These are phyloP conservation scores for Macrobrachium rosenbergii DNA, from an alignment of 1,140 invertebrate species.

Conservation along the genomic window DNA sequence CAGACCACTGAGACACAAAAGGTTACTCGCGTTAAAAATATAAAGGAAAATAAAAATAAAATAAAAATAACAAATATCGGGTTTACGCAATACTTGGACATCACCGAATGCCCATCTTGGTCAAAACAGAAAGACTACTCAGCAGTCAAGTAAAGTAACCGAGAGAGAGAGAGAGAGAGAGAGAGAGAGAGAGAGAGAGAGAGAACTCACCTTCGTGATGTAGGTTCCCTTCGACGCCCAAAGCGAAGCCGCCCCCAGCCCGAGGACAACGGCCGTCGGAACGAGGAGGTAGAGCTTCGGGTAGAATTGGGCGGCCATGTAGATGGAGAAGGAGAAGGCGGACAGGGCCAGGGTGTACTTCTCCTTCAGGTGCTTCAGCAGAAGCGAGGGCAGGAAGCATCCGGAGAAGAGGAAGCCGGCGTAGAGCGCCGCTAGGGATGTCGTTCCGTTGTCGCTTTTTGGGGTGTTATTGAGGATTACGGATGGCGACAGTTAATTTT, in stretches of 20 bases:
- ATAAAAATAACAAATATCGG: no score
- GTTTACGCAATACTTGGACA: no score
- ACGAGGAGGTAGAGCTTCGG: constrained; percentile 90
- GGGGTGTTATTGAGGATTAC: no score
- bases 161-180: no score
- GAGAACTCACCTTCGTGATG: constrained; percentile 79
- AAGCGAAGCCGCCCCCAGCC: constrained; percentile 92
- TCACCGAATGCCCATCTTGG: no score
- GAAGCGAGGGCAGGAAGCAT: constrained; percentile 90
- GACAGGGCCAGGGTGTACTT: constrained; percentile 95
- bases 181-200: no score
- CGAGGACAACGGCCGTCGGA: constrained; percentile 86
- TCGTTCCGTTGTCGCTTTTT: background rate
- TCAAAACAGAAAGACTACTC: no score
- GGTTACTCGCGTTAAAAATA: no score
- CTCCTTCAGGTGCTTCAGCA: constrained; percentile 90
- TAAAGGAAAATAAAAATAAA: no score
- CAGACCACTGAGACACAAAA: no score
- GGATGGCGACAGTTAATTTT: no score
- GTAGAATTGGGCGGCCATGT: constrained; percentile 93
- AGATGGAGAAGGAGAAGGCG: constrained; percentile 92
- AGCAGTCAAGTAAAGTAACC: no score
- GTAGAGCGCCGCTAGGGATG: constrained; percentile 81
- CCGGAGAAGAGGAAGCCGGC: constrained; percentile 90
- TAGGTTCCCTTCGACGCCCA: constrained; percentile 98